Conservation (phyloP, 2,113 vertebrate species). For the Centropus bengalensis region DNA sequence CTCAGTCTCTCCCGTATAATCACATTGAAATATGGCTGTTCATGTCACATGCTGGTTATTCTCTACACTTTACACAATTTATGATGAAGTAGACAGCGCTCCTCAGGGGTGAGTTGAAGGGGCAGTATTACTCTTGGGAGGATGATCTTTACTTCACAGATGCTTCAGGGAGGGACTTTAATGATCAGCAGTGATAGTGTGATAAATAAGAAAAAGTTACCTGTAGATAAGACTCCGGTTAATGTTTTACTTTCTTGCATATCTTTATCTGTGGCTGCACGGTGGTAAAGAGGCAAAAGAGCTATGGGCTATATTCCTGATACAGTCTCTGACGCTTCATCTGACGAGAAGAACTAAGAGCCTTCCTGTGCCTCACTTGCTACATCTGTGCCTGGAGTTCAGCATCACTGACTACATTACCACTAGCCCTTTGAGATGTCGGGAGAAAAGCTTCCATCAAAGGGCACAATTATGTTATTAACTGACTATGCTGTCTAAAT, state of each 20-base stretch:
- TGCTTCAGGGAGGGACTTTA: not conserved
- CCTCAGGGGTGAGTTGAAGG: not conserved
- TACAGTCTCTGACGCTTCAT: not conserved
- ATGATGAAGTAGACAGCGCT: not conserved
- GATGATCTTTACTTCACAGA: not conserved
- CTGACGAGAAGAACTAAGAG: not conserved
- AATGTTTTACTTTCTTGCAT: not conserved
- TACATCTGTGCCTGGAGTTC: not conserved
- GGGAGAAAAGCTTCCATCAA: not conserved
- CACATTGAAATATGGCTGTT: not conserved
- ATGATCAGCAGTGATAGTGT: not conserved
- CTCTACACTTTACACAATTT: not conserved
- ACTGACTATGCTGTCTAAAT: not conserved
- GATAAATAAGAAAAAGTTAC: not conserved
- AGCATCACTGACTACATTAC: not conserved
- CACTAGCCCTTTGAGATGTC: not conserved
- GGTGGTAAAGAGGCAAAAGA: not conserved
- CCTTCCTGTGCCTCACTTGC: not conserved
- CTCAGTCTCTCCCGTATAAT: not conserved
- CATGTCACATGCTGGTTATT: not conserved
- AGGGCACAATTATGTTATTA: conserved; percentile 22
- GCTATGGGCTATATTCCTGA: not conserved
- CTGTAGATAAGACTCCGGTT: not conserved
- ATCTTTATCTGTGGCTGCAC: not conserved
- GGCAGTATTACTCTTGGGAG: not conserved